Percentiles rank a stretch among this genome's conserved stretches.
Conservation (phyloP, 2,888 invertebrate species). For the Willowsia nigromaculata region DNA sequence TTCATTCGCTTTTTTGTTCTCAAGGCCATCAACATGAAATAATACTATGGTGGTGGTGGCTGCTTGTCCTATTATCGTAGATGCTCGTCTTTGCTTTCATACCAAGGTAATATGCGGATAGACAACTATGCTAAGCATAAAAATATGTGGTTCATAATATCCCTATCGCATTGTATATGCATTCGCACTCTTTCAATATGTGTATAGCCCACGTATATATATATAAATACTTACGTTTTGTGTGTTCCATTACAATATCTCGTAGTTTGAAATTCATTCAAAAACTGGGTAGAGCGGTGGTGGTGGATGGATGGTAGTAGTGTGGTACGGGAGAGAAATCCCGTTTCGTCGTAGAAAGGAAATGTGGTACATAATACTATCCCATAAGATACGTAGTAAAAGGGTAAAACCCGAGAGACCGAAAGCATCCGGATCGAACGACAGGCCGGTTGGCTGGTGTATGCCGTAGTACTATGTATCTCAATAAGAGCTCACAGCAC, state of each 20-base stretch:
- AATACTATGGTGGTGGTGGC: slow-evolving; percentile 19
- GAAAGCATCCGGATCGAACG: slow-evolving; percentile 67
- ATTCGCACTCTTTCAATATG: neutral
- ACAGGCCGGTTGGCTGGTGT: slow-evolving; percentile 41
- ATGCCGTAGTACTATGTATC: slow-evolving; percentile 23
- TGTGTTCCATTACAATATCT: neutral
- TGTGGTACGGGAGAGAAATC: neutral
- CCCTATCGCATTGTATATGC: neutral
- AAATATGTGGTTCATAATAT: neutral
- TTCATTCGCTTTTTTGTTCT: neutral
- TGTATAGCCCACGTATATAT: neutral
- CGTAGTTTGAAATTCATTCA: slow-evolving; percentile 55
- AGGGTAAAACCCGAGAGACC: slow-evolving; percentile 69
- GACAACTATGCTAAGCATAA: neutral
- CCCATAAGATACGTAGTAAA: slow-evolving; percentile 64
- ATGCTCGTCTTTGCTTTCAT: neutral
- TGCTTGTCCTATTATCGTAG: slow-evolving; percentile 10
- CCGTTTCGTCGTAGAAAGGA: slow-evolving; percentile 31
- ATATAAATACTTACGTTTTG: neutral
- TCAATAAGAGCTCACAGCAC: neutral
- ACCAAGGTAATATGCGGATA: neutral
- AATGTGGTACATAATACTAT: slow-evolving; percentile 50
- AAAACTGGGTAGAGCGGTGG: slow-evolving; percentile 29
- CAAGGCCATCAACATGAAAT: slow-evolving; percentile 48
- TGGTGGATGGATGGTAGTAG: slow-evolving; percentile 3